A percentile compares a stretch with the other conserved stretches of the same genome.
Evolutionary conservation across 2,888 invertebrate genomes (phyloP).

Genomic region (Caprella mutica): DNA sequence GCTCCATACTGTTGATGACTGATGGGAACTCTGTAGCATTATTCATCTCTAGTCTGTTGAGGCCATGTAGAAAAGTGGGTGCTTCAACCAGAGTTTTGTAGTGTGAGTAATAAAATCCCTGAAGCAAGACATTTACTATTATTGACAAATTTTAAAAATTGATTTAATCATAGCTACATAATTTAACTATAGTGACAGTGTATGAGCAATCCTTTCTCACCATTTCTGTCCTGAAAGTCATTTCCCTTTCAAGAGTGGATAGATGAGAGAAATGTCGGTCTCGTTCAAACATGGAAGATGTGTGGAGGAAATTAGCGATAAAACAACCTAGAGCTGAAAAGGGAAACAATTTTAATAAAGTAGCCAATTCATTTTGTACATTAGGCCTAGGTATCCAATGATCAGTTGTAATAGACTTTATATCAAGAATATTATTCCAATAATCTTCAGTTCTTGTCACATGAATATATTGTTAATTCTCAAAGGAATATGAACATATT

Average conservation of each 20-base stretch:
- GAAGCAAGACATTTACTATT: no score
- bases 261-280: conserved; percentile 71
- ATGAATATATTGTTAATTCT: no score
- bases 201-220: conserved; percentile 42
- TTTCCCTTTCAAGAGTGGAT: conserved; percentile 69
- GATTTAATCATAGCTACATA: no score
- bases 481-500: no score
- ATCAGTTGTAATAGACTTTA: no score
- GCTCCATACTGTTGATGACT: conserved; percentile 64
- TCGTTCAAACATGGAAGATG: conserved; percentile 64
- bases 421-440: no score
- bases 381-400: no score
- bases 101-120: conserved; percentile 76
- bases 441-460: no score
- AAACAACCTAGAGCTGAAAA: conserved; percentile 51
- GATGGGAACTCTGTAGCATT: conserved; percentile 68
- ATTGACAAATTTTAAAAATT: no score
- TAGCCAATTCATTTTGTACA: no score
- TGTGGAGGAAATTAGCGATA: conserved; percentile 54
- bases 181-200: not conserved
- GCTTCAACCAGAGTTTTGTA: conserved; percentile 68
- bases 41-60: conserved; percentile 51
- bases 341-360: conserved; percentile 1
- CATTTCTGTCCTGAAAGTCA: conserved; percentile 75
- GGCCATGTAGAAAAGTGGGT: conserved; percentile 50